Conservation (phyloP, 2,888 invertebrate genomes). For the Archips xylosteana region DNA sequence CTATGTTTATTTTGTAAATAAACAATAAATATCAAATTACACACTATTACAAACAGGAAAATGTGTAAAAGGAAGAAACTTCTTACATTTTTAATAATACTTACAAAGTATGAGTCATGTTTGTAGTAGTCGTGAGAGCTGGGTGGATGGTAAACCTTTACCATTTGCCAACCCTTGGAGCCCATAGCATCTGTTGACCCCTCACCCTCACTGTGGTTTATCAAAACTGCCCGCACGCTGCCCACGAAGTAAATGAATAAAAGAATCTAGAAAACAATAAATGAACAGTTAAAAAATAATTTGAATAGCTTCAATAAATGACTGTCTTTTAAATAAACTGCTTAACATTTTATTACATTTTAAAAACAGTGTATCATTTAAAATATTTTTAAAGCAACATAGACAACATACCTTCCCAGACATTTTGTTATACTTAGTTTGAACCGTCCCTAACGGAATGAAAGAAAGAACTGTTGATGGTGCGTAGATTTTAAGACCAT, state of each 20-base stretch:
- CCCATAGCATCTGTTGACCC: conserved; percentile 46
- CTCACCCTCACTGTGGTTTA: conserved; percentile 58
- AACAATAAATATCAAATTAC: too few species aligned
- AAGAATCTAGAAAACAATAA: conserved; percentile 62
- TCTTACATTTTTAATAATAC: conserved; percentile 47
- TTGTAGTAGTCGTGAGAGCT: conserved; percentile 60
- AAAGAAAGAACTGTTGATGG: conserved; percentile 75
- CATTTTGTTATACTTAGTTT: conserved; percentile 66
- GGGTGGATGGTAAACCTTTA: conserved; percentile 69
- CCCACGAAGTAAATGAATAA: conserved; percentile 63
- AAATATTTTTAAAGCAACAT: too few species aligned
- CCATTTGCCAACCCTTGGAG: conserved; percentile 65
- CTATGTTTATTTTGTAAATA: too few species aligned
- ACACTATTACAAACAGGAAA: too few species aligned
- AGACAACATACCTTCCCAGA: conserved; percentile 61
- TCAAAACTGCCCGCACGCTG: conserved; percentile 62
- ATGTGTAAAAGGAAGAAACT: too few species aligned
- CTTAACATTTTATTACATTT: not conserved
- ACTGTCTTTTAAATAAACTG: not conserved
- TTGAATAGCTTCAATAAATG: not conserved
- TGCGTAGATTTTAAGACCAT: conserved; percentile 65
- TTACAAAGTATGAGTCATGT: conserved; percentile 67
- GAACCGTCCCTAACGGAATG: conserved; percentile 72
- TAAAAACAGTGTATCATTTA: not conserved
- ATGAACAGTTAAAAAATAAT: too few species aligned